Evolutionary conservation across 2,888 invertebrate species (phyloP).

Genomic region (Melipona bicolor): DNA sequence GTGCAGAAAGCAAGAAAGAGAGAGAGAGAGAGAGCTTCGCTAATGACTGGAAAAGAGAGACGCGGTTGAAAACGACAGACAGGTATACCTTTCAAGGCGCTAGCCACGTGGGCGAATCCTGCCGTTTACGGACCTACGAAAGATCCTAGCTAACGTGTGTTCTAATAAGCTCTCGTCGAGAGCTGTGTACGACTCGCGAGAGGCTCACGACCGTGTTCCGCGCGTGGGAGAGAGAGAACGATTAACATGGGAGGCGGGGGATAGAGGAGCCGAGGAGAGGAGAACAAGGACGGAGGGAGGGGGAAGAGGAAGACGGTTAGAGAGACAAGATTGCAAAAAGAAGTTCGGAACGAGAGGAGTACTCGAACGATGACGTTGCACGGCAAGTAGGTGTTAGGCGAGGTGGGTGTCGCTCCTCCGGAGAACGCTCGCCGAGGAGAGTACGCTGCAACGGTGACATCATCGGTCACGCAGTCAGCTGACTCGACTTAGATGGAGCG

Average conservation of each 20-base stretch:
- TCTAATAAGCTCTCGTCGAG: conserved; percentile 70
- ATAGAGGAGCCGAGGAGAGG: neutral
- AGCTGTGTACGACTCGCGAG: conserved; percentile 35
- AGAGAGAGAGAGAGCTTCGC: conserved; percentile 52
- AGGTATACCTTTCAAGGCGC: conserved; percentile 68
- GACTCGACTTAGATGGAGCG: conserved; percentile 83
- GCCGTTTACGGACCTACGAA: conserved; percentile 63
- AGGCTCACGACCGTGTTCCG: conserved; percentile 58
- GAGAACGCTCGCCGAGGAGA: conserved; percentile 53
- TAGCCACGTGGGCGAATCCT: conserved; percentile 73
- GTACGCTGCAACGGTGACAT: conserved; percentile 81
- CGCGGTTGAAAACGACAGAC: conserved; percentile 57
- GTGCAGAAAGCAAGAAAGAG: conserved; percentile 31
- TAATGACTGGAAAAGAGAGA: conserved; percentile 71
- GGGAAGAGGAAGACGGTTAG: neutral
- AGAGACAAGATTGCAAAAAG: conserved; percentile 20
- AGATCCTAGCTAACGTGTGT: conserved; percentile 62
- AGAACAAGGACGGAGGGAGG: neutral
- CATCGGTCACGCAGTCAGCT: conserved; percentile 79
- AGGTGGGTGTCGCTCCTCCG: conserved; percentile 72
- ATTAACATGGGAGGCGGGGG: neutral
- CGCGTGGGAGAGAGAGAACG: conserved; percentile 65
- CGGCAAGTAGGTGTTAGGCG: conserved; percentile 69
- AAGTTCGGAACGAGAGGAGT: conserved; percentile 57
- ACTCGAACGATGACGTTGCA: conserved; percentile 70